A percentile compares a stretch with the other conserved stretches of the same genome.
These are phyloP conservation scores for Meganola albula DNA, from an alignment of 2,888 invertebrate genomes.

Conservation along the genomic window DNA sequence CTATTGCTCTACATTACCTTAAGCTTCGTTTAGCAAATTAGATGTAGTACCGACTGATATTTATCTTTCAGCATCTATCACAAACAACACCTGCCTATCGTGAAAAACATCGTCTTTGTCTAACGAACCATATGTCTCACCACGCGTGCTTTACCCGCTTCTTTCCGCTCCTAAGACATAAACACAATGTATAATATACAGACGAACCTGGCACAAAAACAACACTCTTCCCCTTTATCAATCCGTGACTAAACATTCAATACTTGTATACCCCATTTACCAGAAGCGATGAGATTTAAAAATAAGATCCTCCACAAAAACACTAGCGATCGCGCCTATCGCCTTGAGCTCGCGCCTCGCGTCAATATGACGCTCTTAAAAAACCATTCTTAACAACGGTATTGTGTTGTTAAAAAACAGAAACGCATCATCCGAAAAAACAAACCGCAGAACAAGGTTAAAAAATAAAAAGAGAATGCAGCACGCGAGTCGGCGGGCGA, in stretches of 20 bases:
- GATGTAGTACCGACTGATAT: conserved; percentile 21
- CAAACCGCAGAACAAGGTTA: conserved; percentile 72
- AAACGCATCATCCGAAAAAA: conserved; percentile 69
- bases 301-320: conserved; percentile 63
- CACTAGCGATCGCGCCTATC: conserved; percentile 58
- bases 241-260: conserved; percentile 65
- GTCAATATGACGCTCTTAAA: conserved; percentile 72
- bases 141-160: conserved; percentile 50
- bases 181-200: conserved; percentile 45
- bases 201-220: conserved; percentile 39
- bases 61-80: conserved; percentile 14
- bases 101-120: conserved; percentile 47
- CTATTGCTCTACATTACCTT: too few species aligned
- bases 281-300: conserved; percentile 62
- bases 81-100: conserved; percentile 44
- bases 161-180: conserved; percentile 43
- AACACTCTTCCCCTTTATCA: conserved; percentile 58
- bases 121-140: conserved; percentile 64
- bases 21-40: conserved; percentile 13
- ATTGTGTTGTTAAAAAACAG: conserved; percentile 76
- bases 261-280: conserved; percentile 60
- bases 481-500: conserved; percentile 71
- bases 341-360: conserved; percentile 58
- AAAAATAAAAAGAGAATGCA: conserved; percentile 67
- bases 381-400: conserved; percentile 68